Conservation (phyloP, 2,113 vertebrate genomes). For the Butorides virescens region DNA sequence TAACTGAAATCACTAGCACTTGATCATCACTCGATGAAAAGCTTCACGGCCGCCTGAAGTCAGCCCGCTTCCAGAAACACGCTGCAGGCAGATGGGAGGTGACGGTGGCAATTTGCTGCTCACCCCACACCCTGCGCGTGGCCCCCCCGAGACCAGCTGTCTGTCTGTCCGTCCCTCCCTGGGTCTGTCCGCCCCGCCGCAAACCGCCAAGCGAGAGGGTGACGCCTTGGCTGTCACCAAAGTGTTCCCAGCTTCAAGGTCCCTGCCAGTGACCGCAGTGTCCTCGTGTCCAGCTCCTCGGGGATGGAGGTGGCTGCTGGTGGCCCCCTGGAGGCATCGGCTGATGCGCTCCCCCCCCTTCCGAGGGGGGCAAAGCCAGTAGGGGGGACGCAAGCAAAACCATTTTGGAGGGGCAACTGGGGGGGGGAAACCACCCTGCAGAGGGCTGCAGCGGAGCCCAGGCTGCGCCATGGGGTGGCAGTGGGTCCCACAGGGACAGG, state of each 20-base stretch:
- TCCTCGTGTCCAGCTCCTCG: background rate
- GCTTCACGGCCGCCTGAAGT: background rate
- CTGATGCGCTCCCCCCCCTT: accelerated
- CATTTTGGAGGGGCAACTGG: background rate
- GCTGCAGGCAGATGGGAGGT: background rate
- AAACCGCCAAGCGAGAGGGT: background rate
- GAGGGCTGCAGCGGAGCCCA: accelerated
- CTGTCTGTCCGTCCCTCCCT: background rate
- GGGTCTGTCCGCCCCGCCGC: accelerated
- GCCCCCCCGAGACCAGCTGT: background rate
- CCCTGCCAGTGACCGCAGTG: background rate
- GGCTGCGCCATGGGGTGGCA: background rate
- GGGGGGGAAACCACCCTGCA: background rate
- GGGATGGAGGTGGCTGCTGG: background rate
- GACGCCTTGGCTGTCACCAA: background rate
- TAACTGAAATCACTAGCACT: background rate
- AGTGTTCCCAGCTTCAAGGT: background rate
- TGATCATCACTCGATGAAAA: background rate
- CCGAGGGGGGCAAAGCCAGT: background rate
- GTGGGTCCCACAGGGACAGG: background rate
- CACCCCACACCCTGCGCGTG: background rate
- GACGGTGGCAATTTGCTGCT: background rate
- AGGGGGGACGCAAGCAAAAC: background rate
- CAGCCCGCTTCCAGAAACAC: background rate
- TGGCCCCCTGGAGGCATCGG: accelerated